Evolutionary conservation across 1,140 invertebrate genomes (phyloP).

Genomic region (Sycophaga agraensis): DNA sequence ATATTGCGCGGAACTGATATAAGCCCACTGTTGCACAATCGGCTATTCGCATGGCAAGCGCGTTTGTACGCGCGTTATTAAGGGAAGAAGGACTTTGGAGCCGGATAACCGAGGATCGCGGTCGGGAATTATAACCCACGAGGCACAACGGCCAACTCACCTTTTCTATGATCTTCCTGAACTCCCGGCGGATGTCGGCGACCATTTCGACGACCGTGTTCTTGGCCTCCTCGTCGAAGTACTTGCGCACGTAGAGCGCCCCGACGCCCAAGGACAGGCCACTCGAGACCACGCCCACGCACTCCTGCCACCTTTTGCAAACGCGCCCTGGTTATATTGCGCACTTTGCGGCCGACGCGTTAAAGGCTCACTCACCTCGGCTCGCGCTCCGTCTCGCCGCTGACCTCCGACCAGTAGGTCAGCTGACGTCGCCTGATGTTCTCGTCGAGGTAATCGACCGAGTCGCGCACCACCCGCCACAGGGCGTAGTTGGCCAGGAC

Average conservation of each 20-base stretch:
- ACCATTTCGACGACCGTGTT: conserved; percentile 68
- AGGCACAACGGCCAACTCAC: conserved; percentile 24
- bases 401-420: conserved; percentile 59
- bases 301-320: conserved; percentile 56
- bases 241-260: conserved; percentile 61
- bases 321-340: too few species aligned
- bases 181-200: conserved; percentile 63
- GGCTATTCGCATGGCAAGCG: not conserved
- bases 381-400: conserved; percentile 59
- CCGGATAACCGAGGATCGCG: not conserved
- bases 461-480: conserved; percentile 62
- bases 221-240: conserved; percentile 60
- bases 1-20: not conserved
- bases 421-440: conserved; percentile 59
- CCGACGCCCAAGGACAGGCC: conserved; percentile 60
- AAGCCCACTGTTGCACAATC: not conserved
- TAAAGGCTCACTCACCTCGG: conserved; percentile 46
- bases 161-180: conserved; percentile 61
- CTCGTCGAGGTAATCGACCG: conserved; percentile 61
- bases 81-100: too few species aligned
- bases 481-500: conserved; percentile 66
- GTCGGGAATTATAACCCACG: too few species aligned
- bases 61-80: too few species aligned
- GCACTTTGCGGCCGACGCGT: too few species aligned
- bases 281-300: conserved; percentile 56